A percentile compares a stretch with the other conserved stretches of the same genome.
Conservation (phyloP, 1,140 invertebrate genomes). For the Zaprionus camerounensis region DNA sequence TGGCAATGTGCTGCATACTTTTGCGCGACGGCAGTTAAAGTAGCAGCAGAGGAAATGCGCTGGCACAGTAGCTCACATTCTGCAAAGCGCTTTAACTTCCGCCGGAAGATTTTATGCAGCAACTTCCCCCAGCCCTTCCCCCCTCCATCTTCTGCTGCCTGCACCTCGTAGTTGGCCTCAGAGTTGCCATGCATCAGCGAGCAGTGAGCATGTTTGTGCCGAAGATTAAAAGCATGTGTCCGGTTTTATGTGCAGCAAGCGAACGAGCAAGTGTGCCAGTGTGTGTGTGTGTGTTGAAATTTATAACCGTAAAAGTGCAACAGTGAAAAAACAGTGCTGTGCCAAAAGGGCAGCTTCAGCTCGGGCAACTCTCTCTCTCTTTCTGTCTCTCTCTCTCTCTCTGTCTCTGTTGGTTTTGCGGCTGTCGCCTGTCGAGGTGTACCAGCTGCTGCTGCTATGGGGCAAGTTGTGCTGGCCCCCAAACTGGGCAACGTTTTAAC, state of each 20-base stretch:
- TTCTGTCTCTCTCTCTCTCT: background rate
- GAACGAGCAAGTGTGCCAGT: no score
- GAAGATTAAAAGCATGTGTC: slow-evolving; percentile 83
- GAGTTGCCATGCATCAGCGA: slow-evolving; percentile 75
- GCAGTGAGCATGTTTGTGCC: slow-evolving; percentile 80
- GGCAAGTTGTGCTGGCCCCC: slow-evolving; percentile 14
- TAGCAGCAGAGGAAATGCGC: no score
- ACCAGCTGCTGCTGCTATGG: slow-evolving; percentile 57
- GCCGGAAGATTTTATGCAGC: slow-evolving; percentile 77
- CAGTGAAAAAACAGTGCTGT: slow-evolving; percentile 63
- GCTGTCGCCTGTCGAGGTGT: slow-evolving; percentile 60
- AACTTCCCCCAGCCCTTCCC: background rate
- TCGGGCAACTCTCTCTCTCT: slow-evolving; percentile 1
- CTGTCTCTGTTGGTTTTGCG: slow-evolving; percentile 53
- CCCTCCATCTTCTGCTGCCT: background rate
- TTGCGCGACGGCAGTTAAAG: slow-evolving; percentile 14
- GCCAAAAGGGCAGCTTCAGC: slow-evolving; percentile 24
- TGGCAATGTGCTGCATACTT: background rate
- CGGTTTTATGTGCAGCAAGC: slow-evolving; percentile 68
- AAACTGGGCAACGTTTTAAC: slow-evolving; percentile 65
- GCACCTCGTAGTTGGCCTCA: background rate
- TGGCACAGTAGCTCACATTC: slow-evolving; percentile 39
- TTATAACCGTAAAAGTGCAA: slow-evolving; percentile 82
- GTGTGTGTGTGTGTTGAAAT: slow-evolving; percentile 62
- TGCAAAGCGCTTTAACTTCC: slow-evolving; percentile 73